phyloP scores from a whole-genome alignment of 2,888 invertebrate species.

The Callimorpha dominula region DNA sequence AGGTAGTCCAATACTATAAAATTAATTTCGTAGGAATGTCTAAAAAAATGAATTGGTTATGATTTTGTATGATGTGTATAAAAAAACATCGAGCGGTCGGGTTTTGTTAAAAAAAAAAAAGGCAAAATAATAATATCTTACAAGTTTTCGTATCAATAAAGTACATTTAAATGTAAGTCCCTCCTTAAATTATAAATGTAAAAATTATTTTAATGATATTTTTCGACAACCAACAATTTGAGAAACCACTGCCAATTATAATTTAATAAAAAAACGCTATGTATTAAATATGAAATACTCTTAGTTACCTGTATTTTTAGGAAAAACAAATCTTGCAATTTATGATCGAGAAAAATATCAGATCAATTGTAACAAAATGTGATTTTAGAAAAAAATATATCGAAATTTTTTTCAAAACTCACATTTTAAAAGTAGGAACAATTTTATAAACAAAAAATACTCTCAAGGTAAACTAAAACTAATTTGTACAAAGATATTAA shows the following conservation, averaged over 20 bases:
- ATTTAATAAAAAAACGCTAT: conserved; percentile 42
- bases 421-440: background rate
- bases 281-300: conserved; percentile 57
- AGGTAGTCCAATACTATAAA: too few species aligned
- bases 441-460: background rate
- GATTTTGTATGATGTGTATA: background rate
- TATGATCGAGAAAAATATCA: conserved; percentile 30
- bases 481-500: too few species aligned
- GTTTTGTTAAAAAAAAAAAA: conserved; percentile 7
- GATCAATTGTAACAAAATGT: background rate
- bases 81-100: conserved; percentile 3
- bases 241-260: conserved; percentile 66
- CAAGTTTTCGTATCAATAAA: conserved; percentile 65
- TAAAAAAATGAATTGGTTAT: background rate
- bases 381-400: background rate
- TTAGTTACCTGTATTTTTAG: conserved; percentile 68
- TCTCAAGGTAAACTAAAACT: background rate
- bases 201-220: conserved; percentile 20
- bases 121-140: conserved; percentile 49
- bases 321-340: conserved; percentile 31
- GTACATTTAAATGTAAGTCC: conserved; percentile 44
- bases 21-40: background rate
- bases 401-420: background rate
- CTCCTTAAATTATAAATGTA: conserved; percentile 39
- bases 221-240: conserved; percentile 27